Evolutionary conservation across 1,140 invertebrate genomes (phyloP).

Genomic region (Spodoptera litura): DNA sequence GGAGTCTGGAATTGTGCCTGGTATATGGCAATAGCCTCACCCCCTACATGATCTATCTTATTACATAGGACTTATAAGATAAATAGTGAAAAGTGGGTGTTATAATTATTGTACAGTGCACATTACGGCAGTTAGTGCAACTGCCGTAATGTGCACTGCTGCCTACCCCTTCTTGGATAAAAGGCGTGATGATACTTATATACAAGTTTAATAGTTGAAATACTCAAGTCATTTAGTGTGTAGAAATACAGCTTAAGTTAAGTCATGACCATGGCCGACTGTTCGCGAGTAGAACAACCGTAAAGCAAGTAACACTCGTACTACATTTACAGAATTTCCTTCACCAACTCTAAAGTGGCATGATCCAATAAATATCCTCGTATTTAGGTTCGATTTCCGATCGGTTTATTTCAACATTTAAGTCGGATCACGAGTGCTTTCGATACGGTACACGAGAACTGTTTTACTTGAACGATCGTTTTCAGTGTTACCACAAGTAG

Average conservation of each 20-base stretch:
- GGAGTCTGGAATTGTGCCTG: no score
- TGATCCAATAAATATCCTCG: constrained; percentile 57
- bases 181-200: no score
- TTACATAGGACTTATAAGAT: no score
- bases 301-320: constrained; percentile 26
- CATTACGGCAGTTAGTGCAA: no score
- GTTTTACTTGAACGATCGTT: constrained; percentile 77
- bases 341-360: constrained; percentile 36
- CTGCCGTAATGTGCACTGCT: no score
- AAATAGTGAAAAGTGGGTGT: no score
- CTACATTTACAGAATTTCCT: constrained; percentile 43
- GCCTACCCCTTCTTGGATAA: no score
- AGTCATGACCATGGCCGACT: constrained; percentile 16
- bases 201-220: neutral
- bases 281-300: constrained; percentile 17
- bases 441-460: constrained; percentile 76
- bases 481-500: constrained; percentile 59
- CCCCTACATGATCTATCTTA: no score
- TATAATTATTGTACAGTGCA: no score
- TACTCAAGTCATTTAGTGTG: constrained; percentile 1
- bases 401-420: constrained; percentile 62
- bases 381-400: constrained; percentile 61
- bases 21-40: no score
- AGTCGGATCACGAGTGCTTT: constrained; percentile 69
- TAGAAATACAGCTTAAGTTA: constrained; percentile 1